Percentiles rank a stretch among this genome's conserved stretches.
Conservation (phyloP, 2,888 invertebrate species). For the Pollenia griseotomentosa region DNA sequence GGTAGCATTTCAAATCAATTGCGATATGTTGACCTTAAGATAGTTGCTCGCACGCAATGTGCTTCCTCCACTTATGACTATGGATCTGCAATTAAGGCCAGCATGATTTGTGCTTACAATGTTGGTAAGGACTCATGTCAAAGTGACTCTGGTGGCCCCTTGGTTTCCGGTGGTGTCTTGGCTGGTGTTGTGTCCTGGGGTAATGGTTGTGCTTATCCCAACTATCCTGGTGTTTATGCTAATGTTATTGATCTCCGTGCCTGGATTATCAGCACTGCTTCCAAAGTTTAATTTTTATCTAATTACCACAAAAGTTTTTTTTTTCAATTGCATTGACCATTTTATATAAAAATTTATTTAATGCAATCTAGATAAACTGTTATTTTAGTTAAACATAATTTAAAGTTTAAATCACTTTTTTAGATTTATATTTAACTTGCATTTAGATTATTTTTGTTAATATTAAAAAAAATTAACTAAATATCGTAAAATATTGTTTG, state of each 20-base stretch:
- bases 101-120: constrained; percentile 79
- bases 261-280: constrained; percentile 75
- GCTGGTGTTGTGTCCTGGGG: constrained; percentile 82
- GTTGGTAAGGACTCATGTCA: constrained; percentile 79
- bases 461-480: too few relatives aligned
- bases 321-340: too few relatives aligned
- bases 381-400: too few relatives aligned
- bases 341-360: too few relatives aligned
- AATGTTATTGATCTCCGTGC: constrained; percentile 76
- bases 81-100: constrained; percentile 71
- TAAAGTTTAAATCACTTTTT: too few relatives aligned
- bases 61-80: constrained; percentile 82
- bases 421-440: too few relatives aligned
- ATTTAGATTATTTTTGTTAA: too few relatives aligned
- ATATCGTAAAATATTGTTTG: too few relatives aligned
- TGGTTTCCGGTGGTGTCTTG: constrained; percentile 75
- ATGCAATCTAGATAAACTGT: too few relatives aligned
- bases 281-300: constrained; percentile 45
- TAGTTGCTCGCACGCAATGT: constrained; percentile 84
- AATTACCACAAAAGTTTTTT: too few relatives aligned
- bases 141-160: constrained; percentile 82
- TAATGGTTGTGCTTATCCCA: constrained; percentile 76
- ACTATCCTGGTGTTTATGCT: constrained; percentile 79
- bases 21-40: constrained; percentile 83
- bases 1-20: constrained; percentile 72